Conservation (phyloP, 2,113 vertebrate genomes). For the Hippocampus barbouri region DNA sequence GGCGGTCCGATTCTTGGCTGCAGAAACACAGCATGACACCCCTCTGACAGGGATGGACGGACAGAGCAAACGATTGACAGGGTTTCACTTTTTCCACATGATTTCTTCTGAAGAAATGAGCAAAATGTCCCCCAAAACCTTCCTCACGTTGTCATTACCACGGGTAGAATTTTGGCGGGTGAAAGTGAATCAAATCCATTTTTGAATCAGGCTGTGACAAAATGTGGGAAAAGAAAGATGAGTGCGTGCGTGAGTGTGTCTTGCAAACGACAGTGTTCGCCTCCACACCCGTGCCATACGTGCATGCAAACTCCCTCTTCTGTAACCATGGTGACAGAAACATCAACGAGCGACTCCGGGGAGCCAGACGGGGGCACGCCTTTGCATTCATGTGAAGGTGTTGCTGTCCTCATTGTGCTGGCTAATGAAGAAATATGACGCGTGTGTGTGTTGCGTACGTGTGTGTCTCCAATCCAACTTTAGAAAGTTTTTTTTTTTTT, state of each 20-base stretch:
- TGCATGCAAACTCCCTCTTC: conserved; percentile 33
- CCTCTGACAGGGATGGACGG: too few species aligned
- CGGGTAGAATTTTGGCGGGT: too few species aligned
- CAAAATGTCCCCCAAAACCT: too few species aligned
- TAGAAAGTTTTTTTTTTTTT: neutral
- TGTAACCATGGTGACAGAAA: conserved; percentile 69
- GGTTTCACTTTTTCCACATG: too few species aligned
- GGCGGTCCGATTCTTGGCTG: too few species aligned
- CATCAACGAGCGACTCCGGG: conserved; percentile 55
- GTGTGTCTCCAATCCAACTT: neutral
- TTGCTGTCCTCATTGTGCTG: conserved; percentile 43
- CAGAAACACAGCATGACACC: too few species aligned
- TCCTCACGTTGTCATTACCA: too few species aligned
- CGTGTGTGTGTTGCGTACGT: conserved; percentile 8
- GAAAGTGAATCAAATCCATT: too few species aligned
- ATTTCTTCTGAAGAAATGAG: too few species aligned
- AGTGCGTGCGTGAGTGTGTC: neutral
- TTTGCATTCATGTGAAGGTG: conserved; percentile 45
- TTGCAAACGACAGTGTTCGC: conserved; percentile 58
- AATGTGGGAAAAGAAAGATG: neutral
- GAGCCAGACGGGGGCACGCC: conserved; percentile 25
- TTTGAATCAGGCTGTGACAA: neutral
- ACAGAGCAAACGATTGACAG: too few species aligned
- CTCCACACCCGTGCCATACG: conserved; percentile 8
- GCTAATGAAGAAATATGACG: conserved; percentile 68